phyloP scores from a whole-genome alignment of 2,888 invertebrate species.

The Magallana nippona region DNA sequence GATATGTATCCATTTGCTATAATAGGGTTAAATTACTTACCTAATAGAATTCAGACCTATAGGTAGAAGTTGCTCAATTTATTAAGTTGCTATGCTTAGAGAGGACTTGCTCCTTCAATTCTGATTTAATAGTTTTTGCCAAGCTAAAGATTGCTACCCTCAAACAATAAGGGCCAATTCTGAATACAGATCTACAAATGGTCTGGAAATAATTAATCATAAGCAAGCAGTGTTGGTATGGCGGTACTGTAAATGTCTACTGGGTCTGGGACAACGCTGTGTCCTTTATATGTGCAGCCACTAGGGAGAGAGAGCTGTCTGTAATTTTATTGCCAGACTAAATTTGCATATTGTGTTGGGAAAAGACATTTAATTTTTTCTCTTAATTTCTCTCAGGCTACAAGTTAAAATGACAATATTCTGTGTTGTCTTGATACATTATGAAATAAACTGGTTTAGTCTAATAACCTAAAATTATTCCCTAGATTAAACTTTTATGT shows the following conservation, averaged over 20 bases:
- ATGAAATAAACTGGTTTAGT: background rate
- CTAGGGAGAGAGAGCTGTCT: background rate
- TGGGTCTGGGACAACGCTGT: background rate
- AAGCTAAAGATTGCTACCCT: too few species aligned
- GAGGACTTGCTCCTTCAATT: too few species aligned
- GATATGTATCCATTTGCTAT: slow-evolving; percentile 16
- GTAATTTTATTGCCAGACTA: background rate
- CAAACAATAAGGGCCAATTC: too few species aligned
- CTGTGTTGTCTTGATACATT: background rate
- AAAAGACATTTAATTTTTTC: slow-evolving; percentile 15
- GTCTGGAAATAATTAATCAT: slow-evolving; percentile 11
- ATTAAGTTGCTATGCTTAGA: too few species aligned
- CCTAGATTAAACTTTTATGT: too few species aligned
- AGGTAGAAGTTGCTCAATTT: background rate
- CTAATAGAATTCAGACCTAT: background rate
- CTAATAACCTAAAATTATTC: background rate
- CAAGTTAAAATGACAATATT: background rate
- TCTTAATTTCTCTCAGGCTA: slow-evolving; percentile 19
- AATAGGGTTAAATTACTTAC: slow-evolving; percentile 16
- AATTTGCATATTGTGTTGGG: slow-evolving; percentile 1
- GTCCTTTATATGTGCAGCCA: slow-evolving; percentile 7
- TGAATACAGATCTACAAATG: background rate
- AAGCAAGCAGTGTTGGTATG: background rate
- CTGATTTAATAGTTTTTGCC: too few species aligned
- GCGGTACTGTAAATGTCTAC: background rate